These are phyloP conservation scores for Mormyrops attenuatus DNA, from an alignment of 2,797 vertebrate genomes.

Conservation along the genomic window DNA sequence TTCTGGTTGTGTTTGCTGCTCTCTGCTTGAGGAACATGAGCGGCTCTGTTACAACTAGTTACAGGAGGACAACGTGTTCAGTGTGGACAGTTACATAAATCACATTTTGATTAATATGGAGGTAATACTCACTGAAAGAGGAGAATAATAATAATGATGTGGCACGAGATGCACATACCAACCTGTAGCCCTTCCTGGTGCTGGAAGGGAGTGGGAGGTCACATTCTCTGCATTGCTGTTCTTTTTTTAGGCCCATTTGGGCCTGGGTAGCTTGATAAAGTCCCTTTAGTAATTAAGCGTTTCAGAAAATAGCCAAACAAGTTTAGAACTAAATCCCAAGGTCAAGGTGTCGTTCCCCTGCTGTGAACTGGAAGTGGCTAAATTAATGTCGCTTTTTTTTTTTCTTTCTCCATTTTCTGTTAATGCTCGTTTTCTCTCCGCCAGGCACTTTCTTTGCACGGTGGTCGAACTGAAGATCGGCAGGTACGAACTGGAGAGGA, in stretches of 20 bases:
- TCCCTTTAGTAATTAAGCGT: not conserved
- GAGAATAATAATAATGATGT: not conserved
- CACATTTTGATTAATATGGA: not conserved
- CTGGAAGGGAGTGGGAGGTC: not conserved
- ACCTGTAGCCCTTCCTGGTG: not conserved
- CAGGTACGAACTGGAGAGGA: conserved; percentile 62
- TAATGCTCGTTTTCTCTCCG: not conserved
- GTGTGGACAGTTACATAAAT: not conserved
- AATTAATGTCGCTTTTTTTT: not conserved
- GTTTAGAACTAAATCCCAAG: not conserved
- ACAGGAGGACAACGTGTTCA: not conserved
- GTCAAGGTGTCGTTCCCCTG: not conserved
- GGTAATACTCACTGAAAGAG: not conserved
- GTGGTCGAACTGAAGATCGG: conserved; percentile 75
- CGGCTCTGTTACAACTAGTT: not conserved
- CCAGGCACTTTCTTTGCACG: conserved; percentile 74
- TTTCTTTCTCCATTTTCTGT: not conserved
- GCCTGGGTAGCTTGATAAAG: not conserved
- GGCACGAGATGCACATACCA: not conserved
- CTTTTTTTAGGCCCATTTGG: conserved; percentile 2
- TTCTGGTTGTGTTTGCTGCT: not conserved
- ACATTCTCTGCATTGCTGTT: not conserved
- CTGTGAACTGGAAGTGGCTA: not conserved
- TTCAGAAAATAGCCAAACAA: not conserved
- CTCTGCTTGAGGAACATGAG: not conserved